These are phyloP conservation scores for Lagria hirta DNA, from an alignment of 2,888 invertebrate species.

Conservation along the genomic window DNA sequence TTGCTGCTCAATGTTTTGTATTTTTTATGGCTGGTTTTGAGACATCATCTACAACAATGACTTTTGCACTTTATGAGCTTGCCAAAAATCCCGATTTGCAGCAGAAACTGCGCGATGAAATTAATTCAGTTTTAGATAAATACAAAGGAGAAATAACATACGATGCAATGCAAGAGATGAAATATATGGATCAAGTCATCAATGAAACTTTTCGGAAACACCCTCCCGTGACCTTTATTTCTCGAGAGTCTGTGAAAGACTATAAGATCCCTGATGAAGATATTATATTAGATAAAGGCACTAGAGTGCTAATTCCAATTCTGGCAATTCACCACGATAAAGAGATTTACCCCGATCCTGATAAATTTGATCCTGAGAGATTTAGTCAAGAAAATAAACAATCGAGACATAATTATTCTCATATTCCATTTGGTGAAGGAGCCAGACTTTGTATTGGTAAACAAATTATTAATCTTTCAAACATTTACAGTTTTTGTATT, in stretches of 20 bases:
- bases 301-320: conserved; percentile 35
- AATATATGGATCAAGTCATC: conserved; percentile 34
- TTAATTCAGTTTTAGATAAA: conserved; percentile 27
- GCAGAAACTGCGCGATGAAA: conserved; percentile 33
- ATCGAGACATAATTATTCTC: conserved; percentile 57
- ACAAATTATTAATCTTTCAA: no score
- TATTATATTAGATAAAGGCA: conserved; percentile 18
- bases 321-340: conserved; percentile 32
- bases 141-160: conserved; percentile 35
- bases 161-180: conserved; percentile 36
- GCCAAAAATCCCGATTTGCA: conserved; percentile 35
- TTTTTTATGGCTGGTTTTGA: conserved; percentile 39
- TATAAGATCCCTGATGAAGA: conserved; percentile 13
- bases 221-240: conserved; percentile 18
- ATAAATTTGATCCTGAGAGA: conserved; percentile 62
- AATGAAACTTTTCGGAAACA: no score
- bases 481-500: no score
- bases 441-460: conserved; percentile 60
- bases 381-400: conserved; percentile 58
- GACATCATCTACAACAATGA: conserved; percentile 37
- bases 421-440: conserved; percentile 62
- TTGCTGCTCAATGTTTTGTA: conserved; percentile 29
- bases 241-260: conserved; percentile 14
- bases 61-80: conserved; percentile 37
- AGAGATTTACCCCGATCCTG: conserved; percentile 56